These are phyloP conservation scores for Ditula angustiorana DNA, from an alignment of 2,888 invertebrate species.

Conservation along the genomic window DNA sequence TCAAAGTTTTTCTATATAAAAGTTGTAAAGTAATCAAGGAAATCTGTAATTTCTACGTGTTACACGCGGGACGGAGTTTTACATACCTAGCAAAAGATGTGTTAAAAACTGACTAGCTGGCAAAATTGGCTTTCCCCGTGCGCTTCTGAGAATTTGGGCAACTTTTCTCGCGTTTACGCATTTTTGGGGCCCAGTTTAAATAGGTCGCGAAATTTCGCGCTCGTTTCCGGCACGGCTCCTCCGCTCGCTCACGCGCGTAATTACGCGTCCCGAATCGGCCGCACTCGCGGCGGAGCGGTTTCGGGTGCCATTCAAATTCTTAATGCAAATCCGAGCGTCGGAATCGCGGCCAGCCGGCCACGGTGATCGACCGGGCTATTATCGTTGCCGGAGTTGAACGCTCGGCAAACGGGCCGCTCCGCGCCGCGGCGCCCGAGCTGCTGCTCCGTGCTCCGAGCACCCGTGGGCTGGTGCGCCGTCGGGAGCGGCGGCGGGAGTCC, in stretches of 20 bases:
- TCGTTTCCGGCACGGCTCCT: neutral
- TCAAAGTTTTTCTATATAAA: too few species aligned
- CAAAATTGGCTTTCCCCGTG: too few species aligned
- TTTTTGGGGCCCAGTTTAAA: neutral
- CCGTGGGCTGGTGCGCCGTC: neutral
- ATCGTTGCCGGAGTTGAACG: constrained; percentile 52
- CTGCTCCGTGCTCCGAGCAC: too few species aligned
- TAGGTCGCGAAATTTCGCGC: neutral
- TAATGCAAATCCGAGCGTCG: too few species aligned
- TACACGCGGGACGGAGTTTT: too few species aligned
- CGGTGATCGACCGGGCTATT: constrained; percentile 50
- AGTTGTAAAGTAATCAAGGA: too few species aligned
- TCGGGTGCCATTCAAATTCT: neutral
- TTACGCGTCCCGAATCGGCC: neutral
- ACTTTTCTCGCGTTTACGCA: neutral
- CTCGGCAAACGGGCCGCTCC: constrained; percentile 52
- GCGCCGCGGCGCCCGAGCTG: too few species aligned
- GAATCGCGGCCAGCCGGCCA: neutral
- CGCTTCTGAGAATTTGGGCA: neutral
- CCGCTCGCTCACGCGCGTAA: neutral
- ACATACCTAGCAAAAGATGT: too few species aligned
- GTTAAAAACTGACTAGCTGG: too few species aligned
- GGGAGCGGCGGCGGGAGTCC: neutral
- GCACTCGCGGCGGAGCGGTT: neutral
- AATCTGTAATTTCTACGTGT: too few species aligned